Evolutionary conservation across 2,888 invertebrate genomes (phyloP), one percentile per base, ranked within the genome.

Genomic region (Ryuthela nishihirai): DNA sequence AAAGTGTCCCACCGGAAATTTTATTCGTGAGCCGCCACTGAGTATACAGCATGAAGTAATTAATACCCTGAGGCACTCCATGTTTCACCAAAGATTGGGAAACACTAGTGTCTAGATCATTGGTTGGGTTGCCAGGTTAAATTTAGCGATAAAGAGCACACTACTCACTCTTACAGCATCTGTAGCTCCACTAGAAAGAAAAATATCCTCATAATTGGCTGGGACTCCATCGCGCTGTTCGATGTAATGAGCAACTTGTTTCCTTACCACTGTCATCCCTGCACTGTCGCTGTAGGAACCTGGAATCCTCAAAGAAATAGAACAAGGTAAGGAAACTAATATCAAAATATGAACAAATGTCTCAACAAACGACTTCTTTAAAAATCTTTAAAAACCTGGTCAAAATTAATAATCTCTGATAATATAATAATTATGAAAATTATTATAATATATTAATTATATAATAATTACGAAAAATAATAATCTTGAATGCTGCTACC

Each of bases 281-380:
- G 85, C 82, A 41, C 90, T 91, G 72, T 87, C 87, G 23, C 89
- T 85, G 79, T 94, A 95, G 0, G 98, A 83, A 12, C 98, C 97
- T 72, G 62, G n/a, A n/a, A n/a, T n/a, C 9, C 52, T 56, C 35
- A 21, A 53, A 29, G 44, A 23, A n/a, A n/a, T n/a, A n/a, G n/a
- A n/a, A n/a, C n/a, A n/a, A n/a, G n/a, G n/a, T n/a, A n/a, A 32
- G 32, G n/a, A 32, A 32, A 10, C 12, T 32, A 32, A 12, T 32
- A 12, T 32, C 32, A 32, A 32, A 12, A 32, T 10, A 32, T 10
- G 10, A 32, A 10, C 12, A 32, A 32, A 32, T 32, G 32, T 10
- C 12, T 32, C 32, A 32, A 32, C 12, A 10, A 10, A 10, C 32
- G 26, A 9, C n/a, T 23, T 6, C 3, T 10, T 36, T 29, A 29